Evolutionary conservation across 2,797 vertebrate genomes (phyloP).

Genomic region (Eulemur albifrons): DNA sequence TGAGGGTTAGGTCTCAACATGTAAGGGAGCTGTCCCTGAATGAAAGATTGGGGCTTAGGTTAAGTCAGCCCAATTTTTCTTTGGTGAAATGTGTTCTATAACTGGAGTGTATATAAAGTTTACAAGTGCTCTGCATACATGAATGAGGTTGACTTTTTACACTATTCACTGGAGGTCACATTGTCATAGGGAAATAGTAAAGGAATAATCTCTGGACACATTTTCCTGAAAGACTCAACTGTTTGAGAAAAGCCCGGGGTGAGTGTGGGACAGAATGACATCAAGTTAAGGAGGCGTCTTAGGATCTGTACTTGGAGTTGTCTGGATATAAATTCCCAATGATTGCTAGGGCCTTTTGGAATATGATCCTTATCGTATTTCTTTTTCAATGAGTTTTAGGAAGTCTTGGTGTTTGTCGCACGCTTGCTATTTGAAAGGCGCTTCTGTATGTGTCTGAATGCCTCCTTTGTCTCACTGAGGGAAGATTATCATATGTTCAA

Average conservation of each 20-base stretch:
- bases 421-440: neutral
- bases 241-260: neutral
- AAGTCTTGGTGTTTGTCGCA: neutral
- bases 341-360: neutral
- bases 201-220: neutral
- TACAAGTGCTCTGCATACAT: neutral
- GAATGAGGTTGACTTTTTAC: neutral
- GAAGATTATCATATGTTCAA: neutral
- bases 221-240: neutral
- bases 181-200: neutral
- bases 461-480: neutral
- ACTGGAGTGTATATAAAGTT: neutral
- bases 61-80: neutral
- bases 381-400: neutral
- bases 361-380: neutral
- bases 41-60: neutral
- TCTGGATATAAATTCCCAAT: neutral
- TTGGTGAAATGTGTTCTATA: neutral
- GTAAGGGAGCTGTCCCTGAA: neutral
- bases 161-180: neutral
- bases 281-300: neutral
- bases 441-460: neutral
- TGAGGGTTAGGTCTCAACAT: conserved; percentile 39
- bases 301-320: neutral
- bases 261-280: neutral